Conservation (phyloP, 1,140 invertebrate genomes). For the Stegodyphus mimosarum region DNA sequence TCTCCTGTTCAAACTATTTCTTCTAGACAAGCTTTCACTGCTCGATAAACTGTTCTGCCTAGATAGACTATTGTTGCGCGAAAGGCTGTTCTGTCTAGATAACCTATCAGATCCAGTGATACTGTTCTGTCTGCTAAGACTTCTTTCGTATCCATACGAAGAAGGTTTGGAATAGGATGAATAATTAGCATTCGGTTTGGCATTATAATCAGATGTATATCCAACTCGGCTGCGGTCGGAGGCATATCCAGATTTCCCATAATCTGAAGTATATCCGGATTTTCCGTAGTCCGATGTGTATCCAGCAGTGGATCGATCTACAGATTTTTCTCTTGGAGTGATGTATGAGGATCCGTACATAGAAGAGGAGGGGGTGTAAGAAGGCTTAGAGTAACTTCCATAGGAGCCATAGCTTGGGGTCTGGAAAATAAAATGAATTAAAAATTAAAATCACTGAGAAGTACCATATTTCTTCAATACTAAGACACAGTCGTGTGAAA, state of each 20-base stretch:
- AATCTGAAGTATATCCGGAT: slow-evolving; percentile 60
- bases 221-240: slow-evolving; percentile 44
- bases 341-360: slow-evolving; percentile 33
- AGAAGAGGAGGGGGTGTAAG: slow-evolving; percentile 27
- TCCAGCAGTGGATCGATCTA: slow-evolving; percentile 29
- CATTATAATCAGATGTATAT: slow-evolving; percentile 51
- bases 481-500: too few species aligned
- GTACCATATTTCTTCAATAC: background rate
- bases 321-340: slow-evolving; percentile 40
- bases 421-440: slow-evolving; percentile 14
- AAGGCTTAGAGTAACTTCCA: slow-evolving; percentile 33
- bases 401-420: slow-evolving; percentile 36
- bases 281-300: slow-evolving; percentile 61
- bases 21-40: slow-evolving; percentile 21
- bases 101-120: slow-evolving; percentile 18
- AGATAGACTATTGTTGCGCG: slow-evolving; percentile 1
- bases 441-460: background rate
- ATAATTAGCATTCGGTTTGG: slow-evolving; percentile 16
- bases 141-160: slow-evolving; percentile 21
- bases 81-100: slow-evolving; percentile 31
- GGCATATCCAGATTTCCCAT: slow-evolving; percentile 54
- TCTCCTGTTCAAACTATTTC: slow-evolving; percentile 33
- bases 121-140: slow-evolving; percentile 46
- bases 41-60: slow-evolving; percentile 8
- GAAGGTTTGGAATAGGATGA: slow-evolving; percentile 13